These are phyloP conservation scores for Paraplagusia blochii DNA, from an alignment of 2,113 vertebrate genomes.

Conservation along the genomic window DNA sequence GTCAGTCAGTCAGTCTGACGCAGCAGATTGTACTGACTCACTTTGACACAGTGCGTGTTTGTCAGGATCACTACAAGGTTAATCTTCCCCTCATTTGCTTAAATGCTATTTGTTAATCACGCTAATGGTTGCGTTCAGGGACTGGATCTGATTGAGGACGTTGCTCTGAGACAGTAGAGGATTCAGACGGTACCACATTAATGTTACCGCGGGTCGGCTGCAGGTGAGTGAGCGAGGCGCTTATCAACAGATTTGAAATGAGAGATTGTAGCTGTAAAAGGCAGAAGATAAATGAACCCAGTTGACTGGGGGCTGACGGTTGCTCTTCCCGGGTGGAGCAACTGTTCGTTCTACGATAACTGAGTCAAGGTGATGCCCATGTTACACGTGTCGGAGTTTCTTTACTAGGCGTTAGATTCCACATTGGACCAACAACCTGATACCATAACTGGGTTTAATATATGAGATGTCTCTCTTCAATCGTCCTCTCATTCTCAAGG, in stretches of 20 bases:
- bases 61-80: slow-evolving; percentile 35
- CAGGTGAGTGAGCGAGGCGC: slow-evolving; percentile 13
- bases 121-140: slow-evolving; percentile 34
- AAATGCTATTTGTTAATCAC: slow-evolving; percentile 48
- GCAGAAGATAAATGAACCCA: slow-evolving; percentile 6
- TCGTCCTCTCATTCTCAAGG: too few relatives aligned
- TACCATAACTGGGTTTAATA: too few relatives aligned
- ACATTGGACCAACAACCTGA: too few relatives aligned
- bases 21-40: not conserved
- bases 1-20: not conserved
- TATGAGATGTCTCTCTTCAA: too few relatives aligned
- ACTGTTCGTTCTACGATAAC: slow-evolving; percentile 9
- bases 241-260: slow-evolving; percentile 12
- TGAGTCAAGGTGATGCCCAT: not conserved
- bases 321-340: not conserved
- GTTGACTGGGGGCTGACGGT: slow-evolving; percentile 9
- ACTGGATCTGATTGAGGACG: slow-evolving; percentile 30
- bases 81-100: slow-evolving; percentile 37
- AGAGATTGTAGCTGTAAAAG: slow-evolving; percentile 10
- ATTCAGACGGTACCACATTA: slow-evolving; percentile 17
- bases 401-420: too few relatives aligned
- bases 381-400: too few relatives aligned
- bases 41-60: slow-evolving; percentile 4
- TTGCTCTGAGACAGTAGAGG: slow-evolving; percentile 14
- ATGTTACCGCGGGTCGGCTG: slow-evolving; percentile 41